Conservation (phyloP, 2,113 vertebrate genomes). For the Pseudorectes ferrugineus region DNA sequence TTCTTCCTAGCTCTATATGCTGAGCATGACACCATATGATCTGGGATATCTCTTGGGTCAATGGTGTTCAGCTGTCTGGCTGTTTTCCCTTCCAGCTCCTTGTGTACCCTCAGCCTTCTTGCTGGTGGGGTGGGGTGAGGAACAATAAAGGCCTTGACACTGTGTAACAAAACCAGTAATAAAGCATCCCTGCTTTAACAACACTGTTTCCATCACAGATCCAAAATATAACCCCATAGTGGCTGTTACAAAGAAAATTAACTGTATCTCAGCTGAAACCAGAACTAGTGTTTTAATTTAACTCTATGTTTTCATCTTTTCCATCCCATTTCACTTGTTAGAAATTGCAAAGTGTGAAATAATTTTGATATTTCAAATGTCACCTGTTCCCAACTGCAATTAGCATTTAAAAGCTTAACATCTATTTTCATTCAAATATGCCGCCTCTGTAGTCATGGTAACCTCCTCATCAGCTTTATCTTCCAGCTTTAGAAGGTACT, state of each 20-base stretch:
- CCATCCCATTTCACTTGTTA: not conserved
- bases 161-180: not conserved
- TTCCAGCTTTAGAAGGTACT: conserved; percentile 58
- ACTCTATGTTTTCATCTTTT: not conserved
- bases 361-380: conserved; percentile 25
- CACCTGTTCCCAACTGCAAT: conserved; percentile 50
- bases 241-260: not conserved
- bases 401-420: conserved; percentile 68
- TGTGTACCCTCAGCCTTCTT: not conserved
- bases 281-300: not conserved
- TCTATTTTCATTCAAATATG: conserved; percentile 72
- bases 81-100: not conserved
- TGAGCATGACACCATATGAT: not conserved
- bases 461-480: conserved; percentile 29
- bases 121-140: not conserved
- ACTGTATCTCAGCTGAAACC: not conserved
- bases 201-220: not conserved
- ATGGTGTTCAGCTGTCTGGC: not conserved
- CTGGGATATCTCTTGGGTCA: not conserved
- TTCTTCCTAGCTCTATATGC: not conserved
- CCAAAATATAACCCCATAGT: not conserved
- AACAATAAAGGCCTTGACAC: rapidly evolving
- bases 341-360: not conserved
- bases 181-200: not conserved
- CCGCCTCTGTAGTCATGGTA: conserved; percentile 72